Conservation (phyloP, 2,113 vertebrate species). For the Serilophus lunatus region DNA sequence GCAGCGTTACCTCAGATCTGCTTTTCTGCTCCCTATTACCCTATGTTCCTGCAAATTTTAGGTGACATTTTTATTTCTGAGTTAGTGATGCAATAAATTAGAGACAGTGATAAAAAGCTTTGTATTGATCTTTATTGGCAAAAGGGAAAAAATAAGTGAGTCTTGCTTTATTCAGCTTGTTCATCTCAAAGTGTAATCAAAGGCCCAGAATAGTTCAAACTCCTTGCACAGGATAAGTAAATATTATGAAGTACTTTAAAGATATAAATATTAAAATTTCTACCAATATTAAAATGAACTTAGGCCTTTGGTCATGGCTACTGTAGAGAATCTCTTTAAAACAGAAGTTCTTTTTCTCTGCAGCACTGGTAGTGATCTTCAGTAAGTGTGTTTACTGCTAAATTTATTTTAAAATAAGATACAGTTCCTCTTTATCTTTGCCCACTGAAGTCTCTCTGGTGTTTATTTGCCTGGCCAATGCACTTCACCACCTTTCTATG, state of each 20-base stretch:
- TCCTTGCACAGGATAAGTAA: background rate
- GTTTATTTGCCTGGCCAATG: background rate
- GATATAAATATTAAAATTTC: background rate
- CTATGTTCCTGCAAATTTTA: background rate
- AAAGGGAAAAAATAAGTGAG: background rate
- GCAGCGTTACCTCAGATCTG: background rate
- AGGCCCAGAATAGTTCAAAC: background rate
- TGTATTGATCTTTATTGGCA: background rate
- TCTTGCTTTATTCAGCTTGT: background rate
- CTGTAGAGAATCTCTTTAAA: background rate
- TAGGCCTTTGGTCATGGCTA: background rate
- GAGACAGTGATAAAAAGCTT: background rate
- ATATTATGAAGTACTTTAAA: background rate
- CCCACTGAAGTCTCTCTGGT: background rate
- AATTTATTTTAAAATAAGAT: background rate
- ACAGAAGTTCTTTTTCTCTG: background rate
- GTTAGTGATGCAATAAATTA: background rate
- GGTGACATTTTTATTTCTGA: background rate
- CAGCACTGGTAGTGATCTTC: background rate
- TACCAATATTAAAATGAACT: background rate
- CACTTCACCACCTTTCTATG: background rate
- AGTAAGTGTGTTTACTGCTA: background rate
- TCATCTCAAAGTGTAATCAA: background rate
- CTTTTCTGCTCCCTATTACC: background rate
- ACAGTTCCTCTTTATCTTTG: background rate